phyloP scores from a whole-genome alignment of 2,888 invertebrate species.

The Pinctada fucata region DNA sequence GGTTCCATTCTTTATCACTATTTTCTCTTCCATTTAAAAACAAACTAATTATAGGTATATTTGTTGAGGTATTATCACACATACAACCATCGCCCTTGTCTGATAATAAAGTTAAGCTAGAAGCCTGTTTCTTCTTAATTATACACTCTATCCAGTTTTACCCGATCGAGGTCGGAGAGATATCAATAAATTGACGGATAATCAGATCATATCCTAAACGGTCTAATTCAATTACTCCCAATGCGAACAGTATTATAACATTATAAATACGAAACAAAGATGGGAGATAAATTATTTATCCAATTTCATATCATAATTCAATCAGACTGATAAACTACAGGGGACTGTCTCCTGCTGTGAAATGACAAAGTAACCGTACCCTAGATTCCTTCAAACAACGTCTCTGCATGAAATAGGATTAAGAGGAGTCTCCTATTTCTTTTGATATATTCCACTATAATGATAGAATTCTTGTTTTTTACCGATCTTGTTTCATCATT shows the following conservation, averaged over 20 bases:
- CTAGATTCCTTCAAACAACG: no score
- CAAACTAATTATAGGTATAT: constrained; percentile 19
- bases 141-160: constrained; percentile 3
- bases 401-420: no score
- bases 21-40: constrained; percentile 15
- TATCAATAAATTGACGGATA: constrained; percentile 51
- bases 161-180: constrained; percentile 21
- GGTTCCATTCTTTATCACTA: not conserved
- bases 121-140: constrained; percentile 9
- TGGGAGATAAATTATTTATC: constrained; percentile 64
- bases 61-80: constrained; percentile 15
- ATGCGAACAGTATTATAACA: constrained; percentile 50
- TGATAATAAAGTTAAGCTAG: constrained; percentile 4
- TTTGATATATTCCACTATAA: no score
- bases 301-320: constrained; percentile 22
- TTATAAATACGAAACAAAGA: constrained; percentile 67
- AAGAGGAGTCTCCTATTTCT: no score
- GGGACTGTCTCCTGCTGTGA: not conserved
- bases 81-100: constrained; percentile 4
- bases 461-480: no score
- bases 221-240: constrained; percentile 57
- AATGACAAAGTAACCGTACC: not conserved
- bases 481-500: no score
- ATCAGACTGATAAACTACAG: not conserved
- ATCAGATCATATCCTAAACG: constrained; percentile 58